Percentiles rank a stretch among this genome's conserved stretches.
phyloP scores from a whole-genome alignment of 2,888 invertebrate species.

The Macrosiphum euphorbiae region DNA sequence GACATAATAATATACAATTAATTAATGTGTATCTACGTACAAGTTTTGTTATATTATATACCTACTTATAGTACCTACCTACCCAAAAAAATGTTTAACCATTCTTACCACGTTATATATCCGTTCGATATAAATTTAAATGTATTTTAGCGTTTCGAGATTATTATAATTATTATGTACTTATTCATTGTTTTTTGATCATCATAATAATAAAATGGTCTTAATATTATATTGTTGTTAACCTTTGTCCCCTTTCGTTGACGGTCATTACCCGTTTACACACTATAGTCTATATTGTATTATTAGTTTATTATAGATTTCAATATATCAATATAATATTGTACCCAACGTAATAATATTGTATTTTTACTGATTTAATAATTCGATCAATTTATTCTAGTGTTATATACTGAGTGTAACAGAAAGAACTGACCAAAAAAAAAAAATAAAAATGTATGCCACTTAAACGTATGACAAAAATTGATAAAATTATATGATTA shows the following conservation, averaged over 20 bases:
- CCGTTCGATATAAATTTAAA: slow-evolving; percentile 11
- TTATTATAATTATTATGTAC: not conserved
- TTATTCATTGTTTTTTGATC: not conserved
- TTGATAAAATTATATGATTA: no score
- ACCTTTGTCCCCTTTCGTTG: not conserved
- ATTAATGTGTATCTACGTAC: not conserved
- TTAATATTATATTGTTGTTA: not conserved
- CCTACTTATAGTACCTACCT: slow-evolving; percentile 16
- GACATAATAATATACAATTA: not conserved
- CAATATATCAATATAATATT: not conserved
- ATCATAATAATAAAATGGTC: not conserved
- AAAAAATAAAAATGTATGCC: no score
- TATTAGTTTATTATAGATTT: not conserved
- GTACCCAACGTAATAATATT: not conserved
- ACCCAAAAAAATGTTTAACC: slow-evolving; percentile 14
- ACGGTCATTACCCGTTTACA: not conserved
- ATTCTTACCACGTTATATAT: slow-evolving; percentile 15
- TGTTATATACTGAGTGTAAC: no score
- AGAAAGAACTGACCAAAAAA: no score
- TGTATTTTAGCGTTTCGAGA: slow-evolving; percentile 38
- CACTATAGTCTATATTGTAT: not conserved
- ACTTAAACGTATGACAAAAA: no score
- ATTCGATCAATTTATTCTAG: not conserved
- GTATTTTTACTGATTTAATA: not conserved
- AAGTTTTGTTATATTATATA: not conserved